Base-by-base conservation (phyloP, 35 echinoderm and acorn worm species). In the Nesometra sesokonis region DNA sequence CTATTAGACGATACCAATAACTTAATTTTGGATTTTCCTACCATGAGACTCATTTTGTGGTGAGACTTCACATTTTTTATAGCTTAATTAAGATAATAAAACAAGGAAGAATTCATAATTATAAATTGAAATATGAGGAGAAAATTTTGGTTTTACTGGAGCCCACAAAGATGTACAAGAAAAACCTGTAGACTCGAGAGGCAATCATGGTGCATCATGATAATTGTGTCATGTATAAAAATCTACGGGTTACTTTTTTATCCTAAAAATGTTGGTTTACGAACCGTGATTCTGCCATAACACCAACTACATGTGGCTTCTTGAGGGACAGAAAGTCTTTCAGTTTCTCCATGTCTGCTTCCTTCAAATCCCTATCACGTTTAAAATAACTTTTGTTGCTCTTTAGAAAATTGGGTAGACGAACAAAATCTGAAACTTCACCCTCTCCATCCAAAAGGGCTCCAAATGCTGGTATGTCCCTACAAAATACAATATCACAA, bases 271-370 rank as follows among this genome's bases (percentile, higher is more conserved):
- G 2, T 13, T 67, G 11, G 7, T 67, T 67, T 27, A 83, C 38
- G 76, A 85, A 97, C 95, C 89, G 91, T 43, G 92, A 90, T 40
- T 97, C 95, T 8, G 95, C 87, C 46, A 83, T 92, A 2, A 97
- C 92, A 37, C 89, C 95, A 32, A 97, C 82, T 0, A 97, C 95
- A 82, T 97, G 95, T 35, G 95, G 95, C 76, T 89, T 93, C 87
- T 97, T 93, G 30, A 35, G 85, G 29, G 88, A 85, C 29, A 97
- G 37, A 84, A 97, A 97, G 11, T 79, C 89, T 77, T 97, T 97
- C 0, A 97, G 84, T 32, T 89, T 85, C 23, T 97, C 92, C 17
- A 97, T 81, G 85, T 97, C 95, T 0, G 79, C 87, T 32, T 87
- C 83, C 84, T 97, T 97, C 29, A 97, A 87, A 8, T 97, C 95